Base-by-base conservation (phyloP, 2,888 invertebrate genomes). In the Plebejus melissa region DNA sequence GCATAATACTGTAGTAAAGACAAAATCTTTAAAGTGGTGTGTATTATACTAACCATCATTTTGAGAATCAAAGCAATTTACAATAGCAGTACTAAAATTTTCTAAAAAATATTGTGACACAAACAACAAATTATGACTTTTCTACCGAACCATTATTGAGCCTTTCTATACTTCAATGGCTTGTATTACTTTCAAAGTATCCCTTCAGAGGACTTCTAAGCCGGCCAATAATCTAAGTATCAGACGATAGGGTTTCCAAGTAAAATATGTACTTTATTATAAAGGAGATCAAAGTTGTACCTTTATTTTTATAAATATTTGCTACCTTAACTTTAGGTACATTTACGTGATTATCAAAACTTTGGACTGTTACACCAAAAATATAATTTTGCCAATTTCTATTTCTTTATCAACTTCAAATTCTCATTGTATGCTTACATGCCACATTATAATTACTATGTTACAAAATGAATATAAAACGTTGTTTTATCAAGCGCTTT, bases 191-290 rank as follows among this genome's bases (percentile, higher is more conserved):
- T 65, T 13, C 65, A 36, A 65, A 70, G 70, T 41, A 41, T 41
- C 7, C 16, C 38, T 4, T n/a, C 41, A 41, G 41, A 70, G 38
- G 70, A 70, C 41, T 70, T 41, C 70, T 70, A 41, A 70, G 70
- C 70, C 41, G 41, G 41, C 65, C 65, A 32, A 65, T 65, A 65
- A 65, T 70, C 38, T 70, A 41, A 41, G 41, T n/a, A 70, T 41
- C n/a, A 41, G 41, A 70, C 41, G 70, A 22, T 70, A 70, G 70
- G 70, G 41, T 70, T 69, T 70, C 41, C n/a, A 28, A 41, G 9
- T 70, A 70, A 70, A 70, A 11, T n/a, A 41, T 70, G 41, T 6
- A 38, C n/a, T 70, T 70, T 70, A 70, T 41, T 38, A 41, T n/a
- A 41, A 41, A n/a, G 38, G 22, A 60, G 28, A 36, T 65, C 32